These are phyloP conservation scores for Mormoops blainvillei DNA, from an alignment of 2,113 vertebrate genomes.

Conservation along the genomic window DNA sequence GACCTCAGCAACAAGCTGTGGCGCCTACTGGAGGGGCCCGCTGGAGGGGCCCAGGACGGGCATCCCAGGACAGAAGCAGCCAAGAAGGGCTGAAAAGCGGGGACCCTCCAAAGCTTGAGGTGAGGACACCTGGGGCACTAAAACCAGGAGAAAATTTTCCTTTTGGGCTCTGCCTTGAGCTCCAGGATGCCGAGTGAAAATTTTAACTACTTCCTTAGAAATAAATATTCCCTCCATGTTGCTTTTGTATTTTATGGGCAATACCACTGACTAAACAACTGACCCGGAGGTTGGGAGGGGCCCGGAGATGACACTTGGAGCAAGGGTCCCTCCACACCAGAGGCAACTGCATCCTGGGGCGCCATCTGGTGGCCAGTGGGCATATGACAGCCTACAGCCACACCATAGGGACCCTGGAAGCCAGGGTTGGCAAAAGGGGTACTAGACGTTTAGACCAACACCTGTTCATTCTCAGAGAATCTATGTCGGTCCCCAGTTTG, in stretches of 20 bases:
- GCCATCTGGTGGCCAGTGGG: slow-evolving; percentile 48
- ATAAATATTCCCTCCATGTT: not conserved
- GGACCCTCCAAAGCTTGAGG: not conserved
- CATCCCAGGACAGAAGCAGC: not conserved
- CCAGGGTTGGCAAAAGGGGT: not conserved
- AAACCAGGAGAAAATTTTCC: not conserved
- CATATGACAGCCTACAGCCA: fast-evolving
- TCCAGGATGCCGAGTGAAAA: not conserved
- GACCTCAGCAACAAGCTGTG: not conserved
- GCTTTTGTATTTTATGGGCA: not conserved
- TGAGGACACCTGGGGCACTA: not conserved
- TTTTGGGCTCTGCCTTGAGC: not conserved
- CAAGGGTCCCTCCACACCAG: fast-evolving
- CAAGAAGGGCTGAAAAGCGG: fast-evolving
- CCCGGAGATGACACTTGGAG: fast-evolving
- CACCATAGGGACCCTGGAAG: fast-evolving
- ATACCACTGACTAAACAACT: not conserved
- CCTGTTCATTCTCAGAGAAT: not conserved
- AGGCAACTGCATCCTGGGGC: not conserved
- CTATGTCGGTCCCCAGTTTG: fast-evolving
- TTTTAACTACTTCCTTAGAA: not conserved
- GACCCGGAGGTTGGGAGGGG: not conserved
- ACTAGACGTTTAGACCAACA: not conserved
- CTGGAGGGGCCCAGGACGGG: not conserved
- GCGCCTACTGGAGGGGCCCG: not conserved